These are phyloP conservation scores for Sarcophaga carnaria DNA, from an alignment of 2,888 invertebrate genomes.

Conservation along the genomic window DNA sequence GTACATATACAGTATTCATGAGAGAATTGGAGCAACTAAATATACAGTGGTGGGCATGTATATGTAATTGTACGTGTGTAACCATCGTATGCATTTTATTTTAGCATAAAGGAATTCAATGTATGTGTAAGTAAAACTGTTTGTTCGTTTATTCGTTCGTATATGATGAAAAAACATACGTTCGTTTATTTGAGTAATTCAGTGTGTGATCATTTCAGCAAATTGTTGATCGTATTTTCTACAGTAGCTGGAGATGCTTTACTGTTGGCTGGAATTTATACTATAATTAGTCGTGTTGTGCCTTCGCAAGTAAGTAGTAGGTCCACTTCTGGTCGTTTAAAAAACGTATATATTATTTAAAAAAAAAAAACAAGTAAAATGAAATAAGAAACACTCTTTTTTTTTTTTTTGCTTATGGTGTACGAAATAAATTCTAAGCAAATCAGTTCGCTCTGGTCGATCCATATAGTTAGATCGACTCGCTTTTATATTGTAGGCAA, in stretches of 20 bases:
- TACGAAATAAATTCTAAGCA: conserved; percentile 71
- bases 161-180: background rate
- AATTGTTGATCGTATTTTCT: conserved; percentile 43
- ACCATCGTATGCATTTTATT: conserved; percentile 5
- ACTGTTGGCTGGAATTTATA: conserved; percentile 78
- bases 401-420: conserved; percentile 52
- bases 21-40: too few relatives aligned
- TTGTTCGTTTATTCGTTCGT: conserved; percentile 31
- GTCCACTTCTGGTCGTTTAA: conserved; percentile 72
- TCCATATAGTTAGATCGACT: conserved; percentile 79
- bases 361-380: conserved; percentile 31
- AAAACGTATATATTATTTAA: conserved; percentile 4
- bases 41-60: too few relatives aligned
- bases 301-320: conserved; percentile 82
- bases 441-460: conserved; percentile 81
- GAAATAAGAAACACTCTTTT: conserved; percentile 41
- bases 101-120: conserved; percentile 56
- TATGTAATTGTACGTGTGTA: background rate
- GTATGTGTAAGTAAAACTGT: conserved; percentile 34
- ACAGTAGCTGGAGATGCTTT: conserved; percentile 68
- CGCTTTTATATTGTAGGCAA: conserved; percentile 52
- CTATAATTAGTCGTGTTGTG: conserved; percentile 81
- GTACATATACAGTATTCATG: background rate
- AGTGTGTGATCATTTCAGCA: conserved; percentile 30
- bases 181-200: background rate